phyloP scores from a whole-genome alignment of 2,888 invertebrate genomes.

The Ophion obscuratus region DNA sequence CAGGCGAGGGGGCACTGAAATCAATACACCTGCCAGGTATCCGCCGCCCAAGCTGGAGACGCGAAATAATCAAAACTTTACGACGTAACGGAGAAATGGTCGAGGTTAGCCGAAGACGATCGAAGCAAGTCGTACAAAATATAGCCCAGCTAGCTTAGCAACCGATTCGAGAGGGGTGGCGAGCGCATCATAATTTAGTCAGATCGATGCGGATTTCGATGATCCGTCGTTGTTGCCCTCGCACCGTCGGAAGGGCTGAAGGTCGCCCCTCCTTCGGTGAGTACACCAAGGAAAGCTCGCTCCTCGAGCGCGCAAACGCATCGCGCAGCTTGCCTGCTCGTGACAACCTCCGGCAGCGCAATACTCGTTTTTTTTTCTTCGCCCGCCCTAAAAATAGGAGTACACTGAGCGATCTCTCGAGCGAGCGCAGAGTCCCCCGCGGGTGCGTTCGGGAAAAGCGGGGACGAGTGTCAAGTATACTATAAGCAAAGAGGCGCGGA shows the following conservation, averaged over 20 bases:
- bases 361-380: background rate
- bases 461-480: background rate
- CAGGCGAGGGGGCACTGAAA: too few species aligned
- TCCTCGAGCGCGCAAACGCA: background rate
- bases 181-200: constrained; percentile 56
- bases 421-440: background rate
- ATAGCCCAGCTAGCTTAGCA: background rate
- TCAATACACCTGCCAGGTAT: too few species aligned
- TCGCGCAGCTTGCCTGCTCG: background rate
- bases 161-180: background rate
- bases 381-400: background rate
- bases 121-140: background rate
- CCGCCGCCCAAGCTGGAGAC: too few species aligned
- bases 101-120: background rate
- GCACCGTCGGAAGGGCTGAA: background rate
- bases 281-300: background rate
- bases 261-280: background rate
- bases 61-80: too few species aligned
- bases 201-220: constrained; percentile 61
- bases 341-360: background rate
- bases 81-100: background rate
- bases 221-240: constrained; percentile 1
- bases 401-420: background rate
- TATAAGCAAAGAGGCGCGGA: background rate
- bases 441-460: background rate